Base-by-base conservation (phyloP, 2,797 vertebrate species). In the Microctenopoma steveboyesi region DNA sequence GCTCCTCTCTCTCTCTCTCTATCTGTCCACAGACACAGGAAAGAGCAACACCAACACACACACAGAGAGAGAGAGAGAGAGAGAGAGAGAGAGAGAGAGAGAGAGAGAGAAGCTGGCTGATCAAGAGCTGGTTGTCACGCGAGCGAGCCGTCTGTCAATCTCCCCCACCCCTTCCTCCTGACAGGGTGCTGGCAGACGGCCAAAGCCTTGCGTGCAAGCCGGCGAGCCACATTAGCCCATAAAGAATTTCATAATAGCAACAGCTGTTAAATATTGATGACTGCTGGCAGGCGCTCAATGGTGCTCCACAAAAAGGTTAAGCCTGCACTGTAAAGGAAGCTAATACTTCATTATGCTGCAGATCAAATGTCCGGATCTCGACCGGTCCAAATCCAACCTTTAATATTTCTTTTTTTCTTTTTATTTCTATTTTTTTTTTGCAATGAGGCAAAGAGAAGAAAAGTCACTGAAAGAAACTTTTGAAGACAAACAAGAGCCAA, bases 241-340 rank as follows among this genome's bases (percentile, higher is more conserved):
- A 95, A 96, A 96, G 95, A 95, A 95, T 95, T 95, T 96, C 95
- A 96, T 95, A 96, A 96, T 95, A 97, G 95, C 95, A 96, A 95
- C 96, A 97, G 96, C 96, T 97, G 96, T 96, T 97, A 96, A 97
- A 97, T 96, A 97, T 96, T 97, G 96, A 97, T 97, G 96, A 94
- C 90, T 92, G 84, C 87, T 94, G 93, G 93, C 93, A 91, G 82
- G 83, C 60, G 72, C 92, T 95, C 92, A 95, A 94, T 94, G 93
- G 86, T 81, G 92, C 90, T 91, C 91, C 46, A 81, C 92, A 85
- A 83, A 94, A 95, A 95, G 95, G 95, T 95, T 96, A 94, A 95
- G 92, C 91, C 91, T 90, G 92, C 88, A 68, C 88, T 95, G 95
- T 95, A 95, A 95, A 94, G 94, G 93, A 95, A 95, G 93, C 94